These are phyloP conservation scores for Dermolepida albohirtum DNA, from an alignment of 2,888 invertebrate species.

Conservation along the genomic window DNA sequence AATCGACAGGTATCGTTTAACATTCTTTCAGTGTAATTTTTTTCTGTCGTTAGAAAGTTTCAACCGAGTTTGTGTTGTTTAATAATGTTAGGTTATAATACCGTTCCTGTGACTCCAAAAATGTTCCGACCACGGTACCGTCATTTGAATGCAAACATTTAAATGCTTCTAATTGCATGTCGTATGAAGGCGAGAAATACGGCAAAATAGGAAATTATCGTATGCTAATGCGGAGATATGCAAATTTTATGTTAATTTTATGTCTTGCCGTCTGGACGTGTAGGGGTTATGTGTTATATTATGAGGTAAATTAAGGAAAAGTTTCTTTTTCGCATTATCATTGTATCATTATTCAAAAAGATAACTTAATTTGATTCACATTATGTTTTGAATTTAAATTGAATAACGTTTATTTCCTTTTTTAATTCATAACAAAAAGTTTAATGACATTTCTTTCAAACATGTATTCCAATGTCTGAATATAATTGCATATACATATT, in stretches of 20 bases:
- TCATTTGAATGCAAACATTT: conserved; percentile 36
- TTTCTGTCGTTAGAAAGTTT: conserved; percentile 42
- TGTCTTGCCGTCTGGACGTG: conserved; percentile 36
- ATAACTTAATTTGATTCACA: conserved; percentile 4
- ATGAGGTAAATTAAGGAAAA: conserved; percentile 7
- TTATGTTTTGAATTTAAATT: too few relatives aligned
- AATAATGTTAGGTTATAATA: conserved; percentile 51
- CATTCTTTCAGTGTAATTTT: background rate
- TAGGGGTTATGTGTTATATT: conserved; percentile 24
- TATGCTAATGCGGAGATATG: conserved; percentile 48
- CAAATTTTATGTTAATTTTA: conserved; percentile 47
- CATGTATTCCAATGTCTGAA: too few relatives aligned
- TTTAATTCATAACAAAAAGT: too few relatives aligned
- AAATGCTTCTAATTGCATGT: conserved; percentile 47
- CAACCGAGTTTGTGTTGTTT: conserved; percentile 49
- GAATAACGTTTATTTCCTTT: too few relatives aligned
- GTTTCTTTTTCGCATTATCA: background rate
- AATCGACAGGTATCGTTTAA: background rate
- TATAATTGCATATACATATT: too few relatives aligned
- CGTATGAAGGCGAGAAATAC: conserved; percentile 47
- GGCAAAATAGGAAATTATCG: conserved; percentile 48
- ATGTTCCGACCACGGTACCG: conserved; percentile 35
- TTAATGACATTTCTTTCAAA: too few relatives aligned
- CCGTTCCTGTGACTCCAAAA: conserved; percentile 40
- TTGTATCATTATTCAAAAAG: conserved; percentile 1